Percentiles rank a stretch among this genome's conserved stretches.
phyloP scores from a whole-genome alignment of 1,140 invertebrate species.

The Sminthurides bifidus region DNA sequence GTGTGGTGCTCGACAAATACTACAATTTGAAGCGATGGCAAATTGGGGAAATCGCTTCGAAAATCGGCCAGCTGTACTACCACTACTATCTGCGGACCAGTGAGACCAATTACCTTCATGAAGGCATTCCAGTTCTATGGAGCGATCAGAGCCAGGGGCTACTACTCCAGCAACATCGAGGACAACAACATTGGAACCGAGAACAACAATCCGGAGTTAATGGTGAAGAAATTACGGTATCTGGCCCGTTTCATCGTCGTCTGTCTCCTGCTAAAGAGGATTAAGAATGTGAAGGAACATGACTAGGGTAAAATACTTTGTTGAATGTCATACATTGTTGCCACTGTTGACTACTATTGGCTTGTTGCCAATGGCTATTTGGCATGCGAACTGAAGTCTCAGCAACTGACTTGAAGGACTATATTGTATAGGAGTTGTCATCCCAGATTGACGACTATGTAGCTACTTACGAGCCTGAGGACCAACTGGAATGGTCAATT shows the following conservation, averaged over 20 bases:
- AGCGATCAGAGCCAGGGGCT: constrained; percentile 81
- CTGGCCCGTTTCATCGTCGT: constrained; percentile 95
- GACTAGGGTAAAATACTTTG: constrained; percentile 47
- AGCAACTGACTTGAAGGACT: neutral
- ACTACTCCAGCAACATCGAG: constrained; percentile 69
- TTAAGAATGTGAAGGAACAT: constrained; percentile 86
- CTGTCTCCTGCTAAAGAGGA: constrained; percentile 83
- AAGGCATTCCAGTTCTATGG: constrained; percentile 94
- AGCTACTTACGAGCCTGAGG: constrained; percentile 87
- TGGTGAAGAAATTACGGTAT: constrained; percentile 95
- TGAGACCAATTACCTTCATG: neutral
- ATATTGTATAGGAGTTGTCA: constrained; percentile 55
- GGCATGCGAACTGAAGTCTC: no score
- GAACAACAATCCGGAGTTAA: constrained; percentile 63
- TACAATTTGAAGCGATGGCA: constrained; percentile 96
- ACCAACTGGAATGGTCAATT: constrained; percentile 89
- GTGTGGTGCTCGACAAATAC: constrained; percentile 77
- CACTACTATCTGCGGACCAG: constrained; percentile 72
- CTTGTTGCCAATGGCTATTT: no score
- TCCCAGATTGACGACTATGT: constrained; percentile 88
- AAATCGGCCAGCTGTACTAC: constrained; percentile 97
- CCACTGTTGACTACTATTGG: neutral
- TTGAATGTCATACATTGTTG: neutral
- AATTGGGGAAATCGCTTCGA: constrained; percentile 96
- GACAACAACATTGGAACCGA: neutral